Conservation (phyloP, 1,140 invertebrate genomes). For the Euwallacea fornicatus region DNA sequence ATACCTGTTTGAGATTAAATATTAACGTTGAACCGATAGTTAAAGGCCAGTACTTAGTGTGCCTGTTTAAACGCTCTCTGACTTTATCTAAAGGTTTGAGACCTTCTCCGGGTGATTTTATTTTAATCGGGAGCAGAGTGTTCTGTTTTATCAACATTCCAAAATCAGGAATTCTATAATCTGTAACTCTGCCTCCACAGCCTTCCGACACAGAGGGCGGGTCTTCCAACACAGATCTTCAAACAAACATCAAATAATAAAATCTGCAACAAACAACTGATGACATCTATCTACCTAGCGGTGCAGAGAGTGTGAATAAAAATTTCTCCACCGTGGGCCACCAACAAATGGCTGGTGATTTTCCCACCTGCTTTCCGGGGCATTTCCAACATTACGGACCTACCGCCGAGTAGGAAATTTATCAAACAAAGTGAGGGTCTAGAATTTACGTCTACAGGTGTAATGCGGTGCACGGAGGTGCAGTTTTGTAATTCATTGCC, state of each 20-base stretch:
- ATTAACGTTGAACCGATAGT: conserved; percentile 88
- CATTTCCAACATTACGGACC: conserved; percentile 94
- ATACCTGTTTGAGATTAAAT: conserved; percentile 81
- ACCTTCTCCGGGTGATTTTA: conserved; percentile 49
- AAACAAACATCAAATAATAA: neutral
- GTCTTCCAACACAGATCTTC: conserved; percentile 85
- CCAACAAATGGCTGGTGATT: conserved; percentile 89
- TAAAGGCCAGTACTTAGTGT: conserved; percentile 91
- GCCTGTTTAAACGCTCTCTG: conserved; percentile 69
- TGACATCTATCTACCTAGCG: conserved; percentile 55
- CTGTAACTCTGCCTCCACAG: conserved; percentile 87
- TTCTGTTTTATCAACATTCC: conserved; percentile 86
- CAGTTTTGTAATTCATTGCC: conserved; percentile 78
- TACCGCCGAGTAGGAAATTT: conserved; percentile 91
- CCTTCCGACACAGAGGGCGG: conserved; percentile 94
- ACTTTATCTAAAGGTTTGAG: conserved; percentile 63
- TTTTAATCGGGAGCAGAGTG: conserved; percentile 70
- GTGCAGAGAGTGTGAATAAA: conserved; percentile 92
- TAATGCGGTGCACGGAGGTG: conserved; percentile 83
- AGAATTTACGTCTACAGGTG: conserved; percentile 93
- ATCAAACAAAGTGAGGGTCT: conserved; percentile 94
- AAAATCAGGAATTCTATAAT: conserved; percentile 88
- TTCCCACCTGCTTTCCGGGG: conserved; percentile 83
- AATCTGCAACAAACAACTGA: too few relatives aligned
- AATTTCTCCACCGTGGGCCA: conserved; percentile 93